Evolutionary conservation across 2,888 invertebrate genomes (phyloP).

Genomic region (Lithophane socia): DNA sequence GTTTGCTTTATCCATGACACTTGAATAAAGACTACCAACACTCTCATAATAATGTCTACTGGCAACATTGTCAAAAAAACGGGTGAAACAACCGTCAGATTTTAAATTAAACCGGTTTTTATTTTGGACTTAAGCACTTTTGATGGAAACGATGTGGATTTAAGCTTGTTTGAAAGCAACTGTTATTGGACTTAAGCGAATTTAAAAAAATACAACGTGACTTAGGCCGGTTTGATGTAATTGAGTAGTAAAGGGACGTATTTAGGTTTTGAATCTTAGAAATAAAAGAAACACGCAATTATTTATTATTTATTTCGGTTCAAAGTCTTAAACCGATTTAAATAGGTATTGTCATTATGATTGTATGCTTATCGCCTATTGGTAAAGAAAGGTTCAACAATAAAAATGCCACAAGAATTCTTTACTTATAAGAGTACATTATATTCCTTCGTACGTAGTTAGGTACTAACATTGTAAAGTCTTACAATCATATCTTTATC

Average conservation of each 20-base stretch:
- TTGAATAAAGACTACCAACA: conserved; percentile 39
- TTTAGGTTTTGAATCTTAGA: conserved; percentile 32
- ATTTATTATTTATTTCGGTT: conserved; percentile 35
- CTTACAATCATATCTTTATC: conserved; percentile 42
- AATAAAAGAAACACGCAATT: conserved; percentile 33
- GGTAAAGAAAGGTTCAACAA: conserved; percentile 32
- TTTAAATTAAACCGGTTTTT: conserved; percentile 45
- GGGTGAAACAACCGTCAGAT: conserved; percentile 44
- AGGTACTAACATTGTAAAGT: conserved; percentile 41
- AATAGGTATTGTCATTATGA: conserved; percentile 33
- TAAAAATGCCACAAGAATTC: conserved; percentile 39
- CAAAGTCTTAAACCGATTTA: conserved; percentile 28
- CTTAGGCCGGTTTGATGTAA: conserved; percentile 43
- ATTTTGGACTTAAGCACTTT: conserved; percentile 41
- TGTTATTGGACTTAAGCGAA: conserved; percentile 35
- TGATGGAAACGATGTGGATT: conserved; percentile 38
- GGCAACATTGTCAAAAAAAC: conserved; percentile 45
- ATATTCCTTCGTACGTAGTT: conserved; percentile 40
- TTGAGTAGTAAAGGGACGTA: conserved; percentile 38
- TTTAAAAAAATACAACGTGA: conserved; percentile 37
- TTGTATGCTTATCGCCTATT: conserved; percentile 36
- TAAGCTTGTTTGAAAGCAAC: conserved; percentile 41
- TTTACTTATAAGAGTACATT: conserved; percentile 41
- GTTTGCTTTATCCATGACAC: conserved; percentile 41
- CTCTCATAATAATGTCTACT: conserved; percentile 43